A percentile compares a stretch with the other conserved stretches of the same genome.
phyloP scores from a whole-genome alignment of 2,797 vertebrate species.

The Manis crassicaudata region DNA sequence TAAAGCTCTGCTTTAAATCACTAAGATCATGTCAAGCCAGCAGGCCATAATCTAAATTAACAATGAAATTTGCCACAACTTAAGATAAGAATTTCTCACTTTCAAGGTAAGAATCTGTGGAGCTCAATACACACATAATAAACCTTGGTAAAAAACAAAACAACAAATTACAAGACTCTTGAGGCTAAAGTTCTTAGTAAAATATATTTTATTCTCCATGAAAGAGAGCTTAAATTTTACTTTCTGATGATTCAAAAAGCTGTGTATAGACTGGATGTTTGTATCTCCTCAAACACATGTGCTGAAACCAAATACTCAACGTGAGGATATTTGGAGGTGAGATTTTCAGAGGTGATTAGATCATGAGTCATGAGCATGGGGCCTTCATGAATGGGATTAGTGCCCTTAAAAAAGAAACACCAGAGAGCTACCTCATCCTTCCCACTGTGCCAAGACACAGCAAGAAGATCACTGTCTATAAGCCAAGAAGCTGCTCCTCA shows the following conservation, averaged over 20 bases:
- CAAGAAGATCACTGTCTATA: background rate
- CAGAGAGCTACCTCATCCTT: background rate
- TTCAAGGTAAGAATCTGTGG: background rate
- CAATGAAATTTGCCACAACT: background rate
- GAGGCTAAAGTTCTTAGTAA: conserved; percentile 14
- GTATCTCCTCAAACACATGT: background rate
- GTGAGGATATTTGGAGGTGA: background rate
- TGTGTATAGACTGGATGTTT: background rate
- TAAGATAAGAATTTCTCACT: background rate
- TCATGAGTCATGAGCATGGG: background rate
- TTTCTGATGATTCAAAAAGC: conserved; percentile 28
- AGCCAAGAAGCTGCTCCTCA: background rate
- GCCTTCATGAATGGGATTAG: background rate
- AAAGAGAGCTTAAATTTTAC: background rate
- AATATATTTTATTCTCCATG: background rate
- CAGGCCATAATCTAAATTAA: background rate
- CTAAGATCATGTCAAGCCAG: background rate
- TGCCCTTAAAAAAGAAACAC: background rate
- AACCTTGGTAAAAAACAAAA: background rate
- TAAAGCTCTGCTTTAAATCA: background rate
- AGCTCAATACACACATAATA: background rate
- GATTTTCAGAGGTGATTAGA: background rate
- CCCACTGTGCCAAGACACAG: rapidly evolving
- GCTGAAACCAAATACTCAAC: background rate
- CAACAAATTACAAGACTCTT: background rate